Evolutionary conservation across 2,797 vertebrate species (phyloP).

Genomic region (Phrynocephalus guinanensis): DNA sequence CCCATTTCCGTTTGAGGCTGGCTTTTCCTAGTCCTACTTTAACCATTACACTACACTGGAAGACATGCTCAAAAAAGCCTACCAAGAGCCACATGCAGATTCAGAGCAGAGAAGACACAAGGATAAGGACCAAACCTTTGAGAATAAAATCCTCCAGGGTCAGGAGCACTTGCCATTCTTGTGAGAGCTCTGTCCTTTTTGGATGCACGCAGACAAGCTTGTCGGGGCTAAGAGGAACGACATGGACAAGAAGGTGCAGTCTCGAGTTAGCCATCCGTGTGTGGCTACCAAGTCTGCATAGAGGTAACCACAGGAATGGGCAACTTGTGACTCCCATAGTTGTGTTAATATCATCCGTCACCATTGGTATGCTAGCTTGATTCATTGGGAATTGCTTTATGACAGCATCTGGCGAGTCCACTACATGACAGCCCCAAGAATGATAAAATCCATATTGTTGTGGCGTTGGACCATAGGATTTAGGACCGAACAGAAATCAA

Average conservation of each 20-base stretch:
- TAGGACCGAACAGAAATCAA: background rate
- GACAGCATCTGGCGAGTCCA: background rate
- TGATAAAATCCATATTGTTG: background rate
- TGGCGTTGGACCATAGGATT: background rate
- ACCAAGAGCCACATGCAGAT: background rate
- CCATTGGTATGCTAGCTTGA: background rate
- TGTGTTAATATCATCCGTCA: background rate
- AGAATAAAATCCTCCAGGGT: background rate
- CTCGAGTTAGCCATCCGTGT: background rate
- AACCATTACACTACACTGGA: background rate
- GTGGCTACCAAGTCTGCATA: background rate
- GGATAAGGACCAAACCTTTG: background rate
- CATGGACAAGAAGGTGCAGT: background rate
- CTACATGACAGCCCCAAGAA: background rate
- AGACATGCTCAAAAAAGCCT: background rate
- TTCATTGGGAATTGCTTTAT: background rate
- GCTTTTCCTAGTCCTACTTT: background rate
- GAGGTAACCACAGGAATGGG: background rate
- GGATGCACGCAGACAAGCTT: background rate
- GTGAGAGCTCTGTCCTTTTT: background rate
- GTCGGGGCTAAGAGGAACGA: background rate
- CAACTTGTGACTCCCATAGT: background rate
- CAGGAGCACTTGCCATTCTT: background rate
- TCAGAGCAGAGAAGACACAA: background rate
- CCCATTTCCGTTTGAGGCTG: background rate